Base-by-base conservation (phyloP, 2,888 invertebrate species). In the Nymphalis polychloros region DNA sequence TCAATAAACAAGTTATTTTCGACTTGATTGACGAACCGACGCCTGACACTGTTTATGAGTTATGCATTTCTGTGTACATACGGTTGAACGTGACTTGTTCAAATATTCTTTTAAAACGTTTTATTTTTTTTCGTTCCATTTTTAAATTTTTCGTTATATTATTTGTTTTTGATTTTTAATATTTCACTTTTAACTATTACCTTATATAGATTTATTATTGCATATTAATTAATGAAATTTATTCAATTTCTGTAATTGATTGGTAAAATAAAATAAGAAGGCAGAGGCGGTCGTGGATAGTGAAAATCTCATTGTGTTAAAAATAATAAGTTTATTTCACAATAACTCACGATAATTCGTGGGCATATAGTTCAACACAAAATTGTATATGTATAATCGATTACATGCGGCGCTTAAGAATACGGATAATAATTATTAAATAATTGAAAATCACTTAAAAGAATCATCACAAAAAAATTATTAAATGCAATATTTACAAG, bases 401-500 rank as follows among this genome's bases (percentile, higher is more conserved):
- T 89, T 91, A 90, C 86, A 91, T 85, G 81, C 74, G 75, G 82
- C 76, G 79, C 89, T 86, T 88, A 89, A 78, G 76, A 85, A 75
- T 59, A 70, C 20, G 65, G 68, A 64, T 73, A 84, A 81, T 82
- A 31, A 17, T 55, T 17, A 78, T 84, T 84, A 76, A 75, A 76
- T 76, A 73, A 57, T 57, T 19, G 13, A 57, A 27, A 57, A 73
- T 72, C 77, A 80, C 81, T 82, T 84, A 87, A 77, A 80, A 75
- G 73, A 81, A 80, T 84, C 87, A 89, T 88, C 88, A 89, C 89
- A 89, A 88, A 88, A 57, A 79, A 10, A 49, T 19, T 6, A 68
- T 83, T 88, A 92, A 92, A 92, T 91, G 91, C 92, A 89, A 85
- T 90, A 90, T 91, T 89, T 90, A 91, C 89, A 90, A 67, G 79